A percentile compares a stretch with the other conserved stretches of the same genome.
Evolutionary conservation across 2,113 vertebrate genomes (phyloP).

Genomic region (Actenoides lindsayi): DNA sequence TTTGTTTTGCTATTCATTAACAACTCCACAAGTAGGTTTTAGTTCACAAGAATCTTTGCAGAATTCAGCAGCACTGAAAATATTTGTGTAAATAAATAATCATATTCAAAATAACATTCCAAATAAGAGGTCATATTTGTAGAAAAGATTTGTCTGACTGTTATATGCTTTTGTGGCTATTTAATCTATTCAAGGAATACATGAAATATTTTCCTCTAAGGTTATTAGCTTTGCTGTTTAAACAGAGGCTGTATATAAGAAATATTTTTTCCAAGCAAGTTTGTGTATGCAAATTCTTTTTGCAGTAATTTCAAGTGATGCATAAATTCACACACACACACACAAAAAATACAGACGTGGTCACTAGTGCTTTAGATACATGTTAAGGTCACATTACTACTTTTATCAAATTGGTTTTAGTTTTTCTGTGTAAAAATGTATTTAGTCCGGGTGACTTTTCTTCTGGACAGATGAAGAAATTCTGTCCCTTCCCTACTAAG

Average conservation of each 20-base stretch:
- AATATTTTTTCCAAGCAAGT: not conserved
- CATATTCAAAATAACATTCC: not conserved
- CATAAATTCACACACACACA: not conserved
- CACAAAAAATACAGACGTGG: not conserved
- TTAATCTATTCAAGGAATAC: not conserved
- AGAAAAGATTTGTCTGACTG: not conserved
- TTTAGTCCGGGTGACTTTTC: not conserved
- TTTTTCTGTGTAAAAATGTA: not conserved
- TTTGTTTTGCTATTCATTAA: slow-evolving; percentile 22
- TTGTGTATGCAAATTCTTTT: not conserved
- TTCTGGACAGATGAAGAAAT: not conserved
- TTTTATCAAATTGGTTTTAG: not conserved
- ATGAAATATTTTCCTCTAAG: not conserved
- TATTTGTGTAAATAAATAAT: not conserved
- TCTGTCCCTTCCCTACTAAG: not conserved
- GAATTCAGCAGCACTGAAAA: not conserved
- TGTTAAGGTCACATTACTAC: not conserved
- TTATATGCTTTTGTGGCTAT: not conserved
- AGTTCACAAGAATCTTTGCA: not conserved
- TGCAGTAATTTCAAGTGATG: not conserved
- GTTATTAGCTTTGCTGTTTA: not conserved
- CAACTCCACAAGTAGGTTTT: not conserved
- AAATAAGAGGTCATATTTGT: not conserved
- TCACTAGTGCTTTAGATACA: not conserved
- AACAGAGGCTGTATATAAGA: not conserved